Evolutionary conservation across 2,888 invertebrate genomes (phyloP).

Genomic region (Oxyteleia sp.): DNA sequence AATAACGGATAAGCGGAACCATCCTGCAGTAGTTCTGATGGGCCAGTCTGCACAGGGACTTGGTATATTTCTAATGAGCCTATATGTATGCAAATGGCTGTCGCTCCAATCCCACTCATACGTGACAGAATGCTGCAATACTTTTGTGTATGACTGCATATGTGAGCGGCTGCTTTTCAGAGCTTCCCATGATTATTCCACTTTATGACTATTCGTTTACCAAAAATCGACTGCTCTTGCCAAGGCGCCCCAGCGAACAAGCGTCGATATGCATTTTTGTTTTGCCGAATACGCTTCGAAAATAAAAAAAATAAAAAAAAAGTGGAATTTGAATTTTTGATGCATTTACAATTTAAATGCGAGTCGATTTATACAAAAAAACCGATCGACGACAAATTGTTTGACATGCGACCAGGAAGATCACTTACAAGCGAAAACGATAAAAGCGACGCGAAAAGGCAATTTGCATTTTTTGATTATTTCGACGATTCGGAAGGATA

Average conservation of each 20-base stretch:
- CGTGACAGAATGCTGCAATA: constrained; percentile 83
- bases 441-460: constrained; percentile 31
- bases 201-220: constrained; percentile 71
- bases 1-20: no score
- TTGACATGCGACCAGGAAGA: constrained; percentile 43
- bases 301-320: constrained; percentile 44
- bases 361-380: constrained; percentile 19
- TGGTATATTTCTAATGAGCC: constrained; percentile 86
- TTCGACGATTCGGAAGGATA: constrained; percentile 21
- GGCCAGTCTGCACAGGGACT: no score
- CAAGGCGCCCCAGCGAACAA: constrained; percentile 55
- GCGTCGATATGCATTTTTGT: constrained; percentile 60
- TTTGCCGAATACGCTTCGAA: constrained; percentile 13
- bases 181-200: constrained; percentile 67
- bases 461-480: constrained; percentile 68
- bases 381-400: constrained; percentile 60
- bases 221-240: constrained; percentile 68
- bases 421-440: constrained; percentile 43
- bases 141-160: constrained; percentile 70
- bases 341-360: constrained; percentile 58
- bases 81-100: constrained; percentile 88
- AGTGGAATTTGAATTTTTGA: constrained; percentile 50
- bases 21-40: no score
- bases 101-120: constrained; percentile 85
- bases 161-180: constrained; percentile 67